Percentiles rank a stretch among this genome's conserved stretches.
These are phyloP conservation scores for Petrolisthes cinctipes DNA, from an alignment of 2,888 invertebrate species.

Conservation along the genomic window DNA sequence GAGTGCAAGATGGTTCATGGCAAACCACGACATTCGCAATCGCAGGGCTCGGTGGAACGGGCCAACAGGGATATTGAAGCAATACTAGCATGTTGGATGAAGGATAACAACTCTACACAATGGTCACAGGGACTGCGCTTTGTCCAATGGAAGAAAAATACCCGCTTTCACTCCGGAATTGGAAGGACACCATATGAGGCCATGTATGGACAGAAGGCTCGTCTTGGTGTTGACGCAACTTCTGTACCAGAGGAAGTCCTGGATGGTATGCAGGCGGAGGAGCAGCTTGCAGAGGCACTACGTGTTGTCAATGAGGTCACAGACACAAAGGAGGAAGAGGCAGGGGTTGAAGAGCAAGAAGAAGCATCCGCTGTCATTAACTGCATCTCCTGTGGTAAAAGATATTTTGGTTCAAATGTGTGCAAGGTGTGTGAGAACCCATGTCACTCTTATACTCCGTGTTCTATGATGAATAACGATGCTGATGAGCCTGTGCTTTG, in stretches of 20 bases:
- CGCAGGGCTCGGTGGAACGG: no score
- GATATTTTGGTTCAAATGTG: conserved; percentile 21
- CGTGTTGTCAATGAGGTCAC: conserved; percentile 24
- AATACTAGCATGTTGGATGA: conserved; percentile 64
- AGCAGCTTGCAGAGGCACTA: conserved; percentile 67
- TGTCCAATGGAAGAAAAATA: conserved; percentile 60
- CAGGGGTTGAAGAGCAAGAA: no score
- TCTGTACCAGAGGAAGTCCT: conserved; percentile 33
- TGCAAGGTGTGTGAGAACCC: conserved; percentile 37
- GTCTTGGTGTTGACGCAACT: conserved; percentile 40
- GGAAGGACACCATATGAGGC: conserved; percentile 33
- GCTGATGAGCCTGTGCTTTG: no score
- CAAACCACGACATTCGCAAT: no score
- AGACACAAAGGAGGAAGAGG: conserved; percentile 14
- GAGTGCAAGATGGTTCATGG: no score
- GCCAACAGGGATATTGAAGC: no score
- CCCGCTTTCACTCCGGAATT: conserved; percentile 41
- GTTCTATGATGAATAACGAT: no score
- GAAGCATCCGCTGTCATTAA: no score
- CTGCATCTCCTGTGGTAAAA: conserved; percentile 43
- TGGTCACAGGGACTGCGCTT: conserved; percentile 64
- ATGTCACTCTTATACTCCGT: conserved; percentile 34
- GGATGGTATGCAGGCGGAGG: conserved; percentile 34
- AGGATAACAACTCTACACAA: conserved; percentile 55
- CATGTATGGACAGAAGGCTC: conserved; percentile 46